Percentiles rank a stretch among this genome's conserved stretches.
Evolutionary conservation across 1,140 invertebrate species (phyloP).

Genomic region (Drosophila elegans): DNA sequence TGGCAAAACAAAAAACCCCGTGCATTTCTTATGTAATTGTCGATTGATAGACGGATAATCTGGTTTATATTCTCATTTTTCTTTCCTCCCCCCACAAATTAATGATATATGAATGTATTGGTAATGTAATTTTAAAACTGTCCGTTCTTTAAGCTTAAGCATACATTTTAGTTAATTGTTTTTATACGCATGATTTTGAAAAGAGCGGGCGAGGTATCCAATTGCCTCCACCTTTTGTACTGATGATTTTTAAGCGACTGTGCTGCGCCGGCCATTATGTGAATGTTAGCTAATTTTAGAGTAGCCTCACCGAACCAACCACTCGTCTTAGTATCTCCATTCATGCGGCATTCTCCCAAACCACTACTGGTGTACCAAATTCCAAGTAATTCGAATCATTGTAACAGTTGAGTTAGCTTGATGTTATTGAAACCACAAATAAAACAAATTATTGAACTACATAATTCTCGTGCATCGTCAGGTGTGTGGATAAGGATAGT

Average conservation of each 20-base stretch:
- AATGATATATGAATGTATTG: conserved; percentile 67
- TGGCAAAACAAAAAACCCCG: conserved; percentile 22
- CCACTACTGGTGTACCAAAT: conserved; percentile 18
- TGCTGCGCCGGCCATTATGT: conserved; percentile 61
- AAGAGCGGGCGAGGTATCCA: conserved; percentile 15
- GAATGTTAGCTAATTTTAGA: conserved; percentile 81
- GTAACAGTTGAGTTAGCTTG: conserved; percentile 49
- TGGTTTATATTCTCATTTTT: conserved; percentile 60
- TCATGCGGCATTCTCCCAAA: conserved; percentile 29
- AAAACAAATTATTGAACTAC: conserved; percentile 45
- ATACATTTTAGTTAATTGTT: conserved; percentile 81
- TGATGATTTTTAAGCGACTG: conserved; percentile 48
- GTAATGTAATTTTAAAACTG: conserved; percentile 62
- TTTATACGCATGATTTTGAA: conserved; percentile 71
- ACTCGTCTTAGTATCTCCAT: conserved; percentile 17
- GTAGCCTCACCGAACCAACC: conserved; percentile 48
- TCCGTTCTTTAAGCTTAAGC: conserved; percentile 77
- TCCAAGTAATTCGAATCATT: conserved; percentile 41
- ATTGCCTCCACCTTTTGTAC: conserved; percentile 44
- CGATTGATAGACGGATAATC: conserved; percentile 30
- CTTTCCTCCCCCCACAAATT: conserved; percentile 46
- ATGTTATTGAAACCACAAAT: conserved; percentile 46
- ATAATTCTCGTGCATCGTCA: conserved; percentile 12
- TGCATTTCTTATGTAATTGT: conserved; percentile 51
- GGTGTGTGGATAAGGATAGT: conserved; percentile 20